Percentiles rank a stretch among this genome's conserved stretches.
phyloP scores from a whole-genome alignment of 2,888 invertebrate genomes.

The Achlya flavicornis region DNA sequence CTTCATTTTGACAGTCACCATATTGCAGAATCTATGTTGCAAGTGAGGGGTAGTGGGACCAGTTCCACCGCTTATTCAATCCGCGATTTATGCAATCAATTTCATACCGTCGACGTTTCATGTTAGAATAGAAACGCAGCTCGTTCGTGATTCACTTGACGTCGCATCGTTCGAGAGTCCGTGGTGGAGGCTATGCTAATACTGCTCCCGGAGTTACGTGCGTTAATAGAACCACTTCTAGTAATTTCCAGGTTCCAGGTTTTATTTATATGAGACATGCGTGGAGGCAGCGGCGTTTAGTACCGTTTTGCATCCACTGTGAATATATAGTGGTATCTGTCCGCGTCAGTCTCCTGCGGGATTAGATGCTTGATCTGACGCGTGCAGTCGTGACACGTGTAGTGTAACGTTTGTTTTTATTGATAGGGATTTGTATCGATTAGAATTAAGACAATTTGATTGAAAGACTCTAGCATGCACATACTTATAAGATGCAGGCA shows the following conservation, averaged over 20 bases:
- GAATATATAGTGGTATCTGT: conserved; percentile 23
- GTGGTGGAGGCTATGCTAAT: conserved; percentile 58
- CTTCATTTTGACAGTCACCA: not conserved
- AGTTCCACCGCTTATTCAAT: conserved; percentile 4
- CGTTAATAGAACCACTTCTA: conserved; percentile 68
- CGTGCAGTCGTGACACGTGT: conserved; percentile 8
- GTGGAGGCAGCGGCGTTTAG: conserved; percentile 20
- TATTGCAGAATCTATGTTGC: not conserved
- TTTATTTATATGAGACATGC: conserved; percentile 38
- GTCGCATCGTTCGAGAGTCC: conserved; percentile 9
- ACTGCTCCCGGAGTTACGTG: conserved; percentile 71
- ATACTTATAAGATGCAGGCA: too few species aligned
- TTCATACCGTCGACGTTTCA: conserved; percentile 1
- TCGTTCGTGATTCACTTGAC: conserved; percentile 3
- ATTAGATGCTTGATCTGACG: conserved; percentile 11
- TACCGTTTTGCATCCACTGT: conserved; percentile 33
- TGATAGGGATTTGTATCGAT: conserved; percentile 11
- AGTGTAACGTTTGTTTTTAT: not conserved
- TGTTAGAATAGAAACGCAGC: not conserved
- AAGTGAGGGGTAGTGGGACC: not conserved
- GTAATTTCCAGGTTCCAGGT: conserved; percentile 68
- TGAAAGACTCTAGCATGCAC: not conserved
- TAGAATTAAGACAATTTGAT: not conserved
- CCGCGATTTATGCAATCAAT: conserved; percentile 11
- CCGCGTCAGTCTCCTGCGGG: conserved; percentile 13